Evolutionary conservation across 2,888 invertebrate genomes (phyloP).

Genomic region (Diogma glabrata): DNA sequence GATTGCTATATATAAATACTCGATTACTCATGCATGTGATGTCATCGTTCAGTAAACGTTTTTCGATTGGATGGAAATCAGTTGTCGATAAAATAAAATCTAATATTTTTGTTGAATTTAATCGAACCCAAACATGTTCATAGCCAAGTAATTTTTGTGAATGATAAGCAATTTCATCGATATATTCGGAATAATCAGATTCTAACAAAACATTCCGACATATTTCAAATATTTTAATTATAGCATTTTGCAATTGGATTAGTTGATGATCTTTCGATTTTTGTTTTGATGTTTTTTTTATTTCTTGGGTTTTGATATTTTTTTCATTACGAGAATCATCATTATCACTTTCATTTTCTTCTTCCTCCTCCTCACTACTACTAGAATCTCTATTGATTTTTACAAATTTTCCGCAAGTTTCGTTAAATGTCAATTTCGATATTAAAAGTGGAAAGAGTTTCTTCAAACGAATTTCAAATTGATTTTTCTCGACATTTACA

Average conservation of each 20-base stretch:
- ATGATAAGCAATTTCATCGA: conserved; percentile 50
- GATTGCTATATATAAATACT: conserved; percentile 50
- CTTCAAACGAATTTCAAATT: conserved; percentile 54
- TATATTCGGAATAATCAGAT: conserved; percentile 36
- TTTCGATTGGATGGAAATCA: conserved; percentile 48
- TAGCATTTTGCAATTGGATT: conserved; percentile 59
- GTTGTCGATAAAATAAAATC: conserved; percentile 56
- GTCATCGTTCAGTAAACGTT: conserved; percentile 23
- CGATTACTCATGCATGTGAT: conserved; percentile 18
- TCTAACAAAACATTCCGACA: conserved; percentile 49
- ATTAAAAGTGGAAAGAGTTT: conserved; percentile 48
- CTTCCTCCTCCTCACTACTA: conserved; percentile 14
- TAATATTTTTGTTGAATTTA: conserved; percentile 63
- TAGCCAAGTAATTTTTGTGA: conserved; percentile 62
- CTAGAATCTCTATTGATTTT: conserved; percentile 33
- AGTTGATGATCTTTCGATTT: conserved; percentile 59
- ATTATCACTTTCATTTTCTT: conserved; percentile 24
- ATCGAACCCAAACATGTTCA: conserved; percentile 78
- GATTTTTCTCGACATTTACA: conserved; percentile 58
- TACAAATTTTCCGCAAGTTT: conserved; percentile 46
- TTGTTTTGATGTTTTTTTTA: conserved; percentile 44
- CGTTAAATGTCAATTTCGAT: conserved; percentile 38
- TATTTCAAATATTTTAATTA: conserved; percentile 53
- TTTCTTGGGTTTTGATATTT: too few relatives aligned
- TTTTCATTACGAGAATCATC: too few relatives aligned